Conservation (phyloP, 23 tunicate species). For the Clavelina lepadiformis region DNA sequence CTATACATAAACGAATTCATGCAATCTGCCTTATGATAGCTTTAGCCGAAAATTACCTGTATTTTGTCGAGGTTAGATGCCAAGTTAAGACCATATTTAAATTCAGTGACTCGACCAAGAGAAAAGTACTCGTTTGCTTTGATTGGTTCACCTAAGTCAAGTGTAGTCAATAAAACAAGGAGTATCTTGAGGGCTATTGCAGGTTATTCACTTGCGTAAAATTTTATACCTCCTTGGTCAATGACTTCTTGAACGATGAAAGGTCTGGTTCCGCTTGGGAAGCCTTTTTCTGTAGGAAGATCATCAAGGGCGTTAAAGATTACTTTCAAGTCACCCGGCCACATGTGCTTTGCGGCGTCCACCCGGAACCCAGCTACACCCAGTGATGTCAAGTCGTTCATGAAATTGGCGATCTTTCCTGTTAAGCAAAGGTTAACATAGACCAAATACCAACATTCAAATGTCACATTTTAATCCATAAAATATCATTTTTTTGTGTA, state of each 20-base stretch:
- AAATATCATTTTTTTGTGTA: no score
- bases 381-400: slow-evolving; percentile 28
- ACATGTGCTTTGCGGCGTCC: slow-evolving; percentile 33
- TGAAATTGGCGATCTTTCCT: slow-evolving; percentile 31
- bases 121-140: slow-evolving; percentile 8
- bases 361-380: slow-evolving; percentile 44
- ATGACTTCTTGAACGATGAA: slow-evolving; percentile 30
- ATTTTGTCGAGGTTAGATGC: slow-evolving; percentile 7
- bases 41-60: not conserved
- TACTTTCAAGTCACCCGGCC: slow-evolving; percentile 20
- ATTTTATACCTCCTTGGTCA: slow-evolving; percentile 31
- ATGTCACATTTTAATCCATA: no score
- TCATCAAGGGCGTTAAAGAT: slow-evolving; percentile 9
- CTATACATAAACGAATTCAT: no score
- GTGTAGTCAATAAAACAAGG: not conserved
- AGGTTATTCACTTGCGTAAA: not conserved
- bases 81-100: slow-evolving; percentile 23
- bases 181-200: not conserved
- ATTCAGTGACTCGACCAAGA: slow-evolving; percentile 31
- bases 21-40: not conserved
- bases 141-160: slow-evolving; percentile 21
- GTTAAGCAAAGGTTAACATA: not conserved
- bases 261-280: slow-evolving; percentile 16
- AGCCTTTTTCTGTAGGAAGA: slow-evolving; percentile 15
- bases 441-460: no score